Evolutionary conservation across 2,113 vertebrate genomes (phyloP).

Genomic region (Piaya cayana): DNA sequence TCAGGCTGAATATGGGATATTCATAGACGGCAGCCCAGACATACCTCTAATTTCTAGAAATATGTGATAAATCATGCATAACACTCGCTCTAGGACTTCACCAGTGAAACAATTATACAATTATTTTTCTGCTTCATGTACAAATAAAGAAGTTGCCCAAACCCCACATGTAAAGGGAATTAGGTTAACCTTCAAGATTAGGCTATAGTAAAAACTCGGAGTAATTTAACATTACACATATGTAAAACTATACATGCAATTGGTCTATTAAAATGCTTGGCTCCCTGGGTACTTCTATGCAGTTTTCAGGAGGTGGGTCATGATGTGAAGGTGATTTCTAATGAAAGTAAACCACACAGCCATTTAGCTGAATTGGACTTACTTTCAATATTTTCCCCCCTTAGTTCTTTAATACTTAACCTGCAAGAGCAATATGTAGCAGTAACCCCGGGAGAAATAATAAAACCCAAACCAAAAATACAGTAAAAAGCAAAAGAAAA

Average conservation of each 20-base stretch:
- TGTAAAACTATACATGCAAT: too few relatives aligned
- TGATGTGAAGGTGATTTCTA: background rate
- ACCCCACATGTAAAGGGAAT: background rate
- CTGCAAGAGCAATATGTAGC: background rate
- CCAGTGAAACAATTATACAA: background rate
- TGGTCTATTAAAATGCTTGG: background rate
- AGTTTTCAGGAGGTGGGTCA: background rate
- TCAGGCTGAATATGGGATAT: background rate
- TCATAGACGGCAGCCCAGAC: background rate
- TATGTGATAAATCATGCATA: background rate
- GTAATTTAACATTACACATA: background rate
- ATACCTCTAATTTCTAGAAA: background rate
- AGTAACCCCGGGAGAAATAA: background rate
- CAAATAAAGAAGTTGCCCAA: background rate
- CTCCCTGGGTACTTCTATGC: background rate
- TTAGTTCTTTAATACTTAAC: background rate
- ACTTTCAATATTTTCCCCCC: background rate
- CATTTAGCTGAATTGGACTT: background rate
- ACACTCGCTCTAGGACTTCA: background rate
- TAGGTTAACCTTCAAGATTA: background rate
- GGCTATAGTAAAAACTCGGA: background rate
- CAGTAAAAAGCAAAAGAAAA: background rate
- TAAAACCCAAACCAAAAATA: background rate
- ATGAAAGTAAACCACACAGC: background rate
- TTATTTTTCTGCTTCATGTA: background rate